These are phyloP conservation scores for Oceanodroma tethys DNA, from an alignment of 2,113 vertebrate genomes.

Conservation along the genomic window DNA sequence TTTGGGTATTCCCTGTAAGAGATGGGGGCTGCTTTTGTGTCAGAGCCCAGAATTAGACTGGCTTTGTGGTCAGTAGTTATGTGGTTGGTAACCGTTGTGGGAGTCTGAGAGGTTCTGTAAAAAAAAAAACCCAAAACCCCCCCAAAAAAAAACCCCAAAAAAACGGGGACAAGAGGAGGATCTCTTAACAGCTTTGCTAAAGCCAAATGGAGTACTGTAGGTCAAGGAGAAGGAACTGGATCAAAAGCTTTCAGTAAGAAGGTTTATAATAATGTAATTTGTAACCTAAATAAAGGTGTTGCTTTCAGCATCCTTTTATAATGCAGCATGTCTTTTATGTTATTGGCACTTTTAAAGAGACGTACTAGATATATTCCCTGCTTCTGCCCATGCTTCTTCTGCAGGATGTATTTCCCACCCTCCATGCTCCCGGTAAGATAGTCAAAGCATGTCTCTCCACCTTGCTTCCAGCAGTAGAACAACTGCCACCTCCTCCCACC, in stretches of 20 bases:
- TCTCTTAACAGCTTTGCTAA: background rate
- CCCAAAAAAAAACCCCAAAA: too few species aligned
- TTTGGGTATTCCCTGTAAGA: background rate
- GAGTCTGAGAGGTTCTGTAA: background rate
- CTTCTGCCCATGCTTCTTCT: background rate
- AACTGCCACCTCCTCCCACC: background rate
- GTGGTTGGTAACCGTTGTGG: background rate
- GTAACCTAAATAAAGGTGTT: background rate
- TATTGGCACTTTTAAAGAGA: background rate
- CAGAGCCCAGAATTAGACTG: background rate
- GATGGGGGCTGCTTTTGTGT: background rate
- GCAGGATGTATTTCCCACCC: background rate
- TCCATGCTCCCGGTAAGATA: accelerated
- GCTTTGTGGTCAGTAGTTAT: background rate
- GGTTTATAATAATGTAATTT: background rate
- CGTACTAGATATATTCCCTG: background rate
- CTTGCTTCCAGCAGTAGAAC: background rate
- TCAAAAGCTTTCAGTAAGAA: background rate
- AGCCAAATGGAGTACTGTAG: background rate
- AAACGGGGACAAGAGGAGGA: background rate
- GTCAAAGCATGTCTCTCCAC: background rate
- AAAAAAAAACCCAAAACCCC: too few species aligned
- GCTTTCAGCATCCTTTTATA: background rate
- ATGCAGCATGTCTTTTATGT: background rate
- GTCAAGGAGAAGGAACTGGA: background rate